These are phyloP conservation scores for Malurus leucopterus DNA, from an alignment of 2,797 vertebrate species.

Conservation along the genomic window DNA sequence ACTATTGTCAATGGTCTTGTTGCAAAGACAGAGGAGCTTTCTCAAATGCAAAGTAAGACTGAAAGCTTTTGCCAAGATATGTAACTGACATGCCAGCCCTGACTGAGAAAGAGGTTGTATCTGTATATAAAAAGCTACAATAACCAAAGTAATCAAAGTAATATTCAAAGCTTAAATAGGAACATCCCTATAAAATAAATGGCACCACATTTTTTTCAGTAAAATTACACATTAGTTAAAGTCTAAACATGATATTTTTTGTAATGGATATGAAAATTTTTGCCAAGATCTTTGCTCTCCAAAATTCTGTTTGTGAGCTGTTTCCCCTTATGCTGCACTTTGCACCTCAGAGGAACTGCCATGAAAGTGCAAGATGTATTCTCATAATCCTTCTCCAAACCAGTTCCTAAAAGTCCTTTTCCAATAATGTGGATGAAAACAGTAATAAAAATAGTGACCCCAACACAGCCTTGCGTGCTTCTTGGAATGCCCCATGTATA, in stretches of 20 bases:
- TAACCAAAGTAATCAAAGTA: constrained; percentile 28
- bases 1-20: background rate
- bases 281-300: background rate
- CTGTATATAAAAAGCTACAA: constrained; percentile 24
- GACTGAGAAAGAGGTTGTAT: constrained; percentile 28
- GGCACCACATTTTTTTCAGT: background rate
- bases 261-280: background rate
- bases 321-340: background rate
- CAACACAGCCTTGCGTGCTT: background rate
- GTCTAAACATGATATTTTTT: background rate
- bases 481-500: background rate
- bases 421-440: background rate
- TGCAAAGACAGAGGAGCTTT: background rate
- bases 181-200: constrained; percentile 49
- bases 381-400: background rate
- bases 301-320: background rate
- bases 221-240: background rate
- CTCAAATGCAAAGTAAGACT: background rate
- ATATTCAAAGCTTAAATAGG: constrained; percentile 49
- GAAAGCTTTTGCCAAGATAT: constrained; percentile 13
- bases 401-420: background rate
- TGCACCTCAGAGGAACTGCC: background rate
- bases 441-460: background rate
- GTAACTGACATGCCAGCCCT: background rate
- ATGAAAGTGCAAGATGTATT: background rate